A percentile compares a stretch with the other conserved stretches of the same genome.
These are phyloP conservation scores for Nemopilema nomurai DNA, from an alignment of 30 jellyfish, hydroid and myxozoan genomes.

Conservation along the genomic window DNA sequence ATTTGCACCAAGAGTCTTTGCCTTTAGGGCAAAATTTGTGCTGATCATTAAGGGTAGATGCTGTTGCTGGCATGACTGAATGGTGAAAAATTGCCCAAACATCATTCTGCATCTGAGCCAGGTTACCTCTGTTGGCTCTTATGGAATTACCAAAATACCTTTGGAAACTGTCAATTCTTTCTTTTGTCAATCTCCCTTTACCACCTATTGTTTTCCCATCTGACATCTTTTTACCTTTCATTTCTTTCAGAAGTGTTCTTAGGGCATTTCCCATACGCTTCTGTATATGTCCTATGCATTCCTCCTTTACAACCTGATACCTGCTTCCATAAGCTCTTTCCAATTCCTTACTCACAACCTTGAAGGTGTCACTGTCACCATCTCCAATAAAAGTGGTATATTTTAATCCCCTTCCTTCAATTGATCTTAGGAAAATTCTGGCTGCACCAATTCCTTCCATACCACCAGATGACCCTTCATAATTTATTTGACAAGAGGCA, in stretches of 20 bases:
- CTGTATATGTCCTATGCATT: conserved; percentile 3
- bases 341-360: conserved; percentile 20
- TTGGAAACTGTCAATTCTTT: conserved; percentile 19
- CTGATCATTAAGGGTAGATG: conserved; percentile 1
- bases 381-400: conserved; percentile 42
- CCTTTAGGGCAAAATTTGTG: conserved; percentile 49
- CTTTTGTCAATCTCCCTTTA: conserved; percentile 27
- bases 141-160: conserved; percentile 37
- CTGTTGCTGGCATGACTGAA: background rate
- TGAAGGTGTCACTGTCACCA: conserved; percentile 48
- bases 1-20: conserved; percentile 51
- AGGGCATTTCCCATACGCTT: background rate
- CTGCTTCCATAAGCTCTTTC: conserved; percentile 2
- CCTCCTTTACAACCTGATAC: conserved; percentile 6
- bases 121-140: conserved; percentile 21
- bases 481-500: background rate
- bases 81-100: conserved; percentile 34
- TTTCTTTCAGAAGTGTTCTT: background rate
- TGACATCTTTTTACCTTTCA: conserved; percentile 35
- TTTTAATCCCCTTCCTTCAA: conserved; percentile 28
- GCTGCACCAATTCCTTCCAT: conserved; percentile 38
- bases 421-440: conserved; percentile 20
- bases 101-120: conserved; percentile 19
- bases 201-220: conserved; percentile 47
- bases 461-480: conserved; percentile 27